Evolutionary conservation across 2,888 invertebrate genomes (phyloP), one percentile per base, ranked within the genome.

Genomic region (Sussaba pulchella): DNA sequence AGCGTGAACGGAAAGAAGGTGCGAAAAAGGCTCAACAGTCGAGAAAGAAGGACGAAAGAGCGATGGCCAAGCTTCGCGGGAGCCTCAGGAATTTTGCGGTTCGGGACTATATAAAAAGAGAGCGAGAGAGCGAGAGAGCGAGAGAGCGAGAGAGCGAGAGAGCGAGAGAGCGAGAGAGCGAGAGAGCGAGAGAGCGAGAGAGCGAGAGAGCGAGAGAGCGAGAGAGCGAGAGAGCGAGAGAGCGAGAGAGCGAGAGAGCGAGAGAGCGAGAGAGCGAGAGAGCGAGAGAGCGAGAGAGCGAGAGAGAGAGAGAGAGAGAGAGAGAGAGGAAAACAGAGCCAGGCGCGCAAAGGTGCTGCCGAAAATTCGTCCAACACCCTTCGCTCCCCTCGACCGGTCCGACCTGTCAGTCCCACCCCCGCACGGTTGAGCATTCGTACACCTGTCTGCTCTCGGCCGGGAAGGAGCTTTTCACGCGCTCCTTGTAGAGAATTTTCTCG

Each of bases 21-120:
- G 74, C 76, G 43, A 82, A 66, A 79, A 70, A 73, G 77, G 77
- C 74, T 74, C 72, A 69, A 71, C 59, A 67, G 57, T 14, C 24
- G 67, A 39, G 71, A 59, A 61, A 31, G 66, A 72, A 43, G 73
- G 54, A 26, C 39, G 69, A 57, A 63, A 59, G 71, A 63, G 59
- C 12, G 43, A 19, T 24, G 64, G 69, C 52, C 31, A 2, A 43
- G 73, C 43, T 70, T 64, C 59, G 41, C 17, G 10, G 52, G 36
- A n/a, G 47, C 17, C 24, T 24, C n/a, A 59, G 24, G 66, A 71
- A 80, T 80, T 71, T 79, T 14, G 50, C 52, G 50, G 52, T 75
- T 6, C 71, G 59, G 52, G 50, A n/a, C 24, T 21, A 61, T 50
- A 24, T 19, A 24, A 39, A 72, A 6, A 6, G 31, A 6, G 31